These are phyloP conservation scores for Diorhabda sublineata DNA, from an alignment of 1,140 invertebrate species.

Conservation along the genomic window DNA sequence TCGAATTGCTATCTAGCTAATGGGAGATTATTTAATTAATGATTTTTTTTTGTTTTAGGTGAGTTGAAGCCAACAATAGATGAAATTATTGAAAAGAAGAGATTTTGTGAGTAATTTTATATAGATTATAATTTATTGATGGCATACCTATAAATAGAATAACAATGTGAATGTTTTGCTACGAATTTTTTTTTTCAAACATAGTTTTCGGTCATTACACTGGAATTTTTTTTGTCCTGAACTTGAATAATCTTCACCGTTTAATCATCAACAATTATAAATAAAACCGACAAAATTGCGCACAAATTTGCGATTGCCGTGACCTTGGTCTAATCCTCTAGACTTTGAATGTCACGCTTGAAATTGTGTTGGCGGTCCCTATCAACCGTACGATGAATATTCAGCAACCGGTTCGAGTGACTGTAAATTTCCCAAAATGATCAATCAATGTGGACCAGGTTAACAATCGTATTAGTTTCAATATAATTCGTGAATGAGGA, in stretches of 20 bases:
- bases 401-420: neutral
- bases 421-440: neutral
- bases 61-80: neutral
- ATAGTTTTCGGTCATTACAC: too few species aligned
- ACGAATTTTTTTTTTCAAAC: too few species aligned
- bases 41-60: constrained; percentile 18
- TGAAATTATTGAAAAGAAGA: too few species aligned
- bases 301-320: neutral
- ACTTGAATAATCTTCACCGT: too few species aligned
- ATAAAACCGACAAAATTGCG: neutral
- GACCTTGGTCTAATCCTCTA: neutral
- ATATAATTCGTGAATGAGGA: too few species aligned
- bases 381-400: neutral
- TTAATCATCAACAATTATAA: too few species aligned
- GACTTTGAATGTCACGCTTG: neutral
- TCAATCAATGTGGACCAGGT: neutral
- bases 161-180: too few species aligned
- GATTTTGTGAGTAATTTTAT: too few species aligned
- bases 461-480: too few species aligned
- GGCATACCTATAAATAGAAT: too few species aligned
- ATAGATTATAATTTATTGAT: too few species aligned
- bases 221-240: too few species aligned
- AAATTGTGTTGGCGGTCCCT: neutral
- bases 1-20: constrained; percentile 18
- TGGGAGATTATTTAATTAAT: constrained; percentile 4